Evolutionary conservation across 2,888 invertebrate species (phyloP).

Genomic region (Chydorus sphaericus): DNA sequence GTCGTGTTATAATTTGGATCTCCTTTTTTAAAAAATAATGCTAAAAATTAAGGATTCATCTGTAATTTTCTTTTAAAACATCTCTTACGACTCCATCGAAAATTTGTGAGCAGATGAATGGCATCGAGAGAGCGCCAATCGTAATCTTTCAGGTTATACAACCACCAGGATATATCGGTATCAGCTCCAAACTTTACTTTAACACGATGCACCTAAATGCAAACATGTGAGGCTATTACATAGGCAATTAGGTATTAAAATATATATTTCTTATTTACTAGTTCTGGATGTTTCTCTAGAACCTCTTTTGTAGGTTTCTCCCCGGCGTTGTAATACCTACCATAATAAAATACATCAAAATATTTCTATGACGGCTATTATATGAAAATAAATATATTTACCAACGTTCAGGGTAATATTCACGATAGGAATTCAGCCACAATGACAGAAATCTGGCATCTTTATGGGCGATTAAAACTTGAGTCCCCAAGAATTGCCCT

Average conservation of each 20-base stretch:
- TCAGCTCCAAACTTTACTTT: constrained; percentile 22
- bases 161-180: constrained; percentile 7
- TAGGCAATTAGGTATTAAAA: not conserved
- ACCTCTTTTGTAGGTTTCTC: constrained; percentile 23
- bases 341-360: constrained; percentile 20
- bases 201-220: constrained; percentile 22
- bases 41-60: no score
- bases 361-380: not conserved
- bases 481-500: constrained; percentile 17
- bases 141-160: constrained; percentile 16
- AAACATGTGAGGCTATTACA: not conserved
- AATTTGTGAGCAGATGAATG: constrained; percentile 28
- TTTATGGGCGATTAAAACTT: constrained; percentile 24
- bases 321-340: constrained; percentile 25
- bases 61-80: no score
- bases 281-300: constrained; percentile 20
- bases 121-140: constrained; percentile 25
- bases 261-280: constrained; percentile 16
- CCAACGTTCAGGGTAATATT: constrained; percentile 20
- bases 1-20: no score
- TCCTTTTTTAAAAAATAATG: no score
- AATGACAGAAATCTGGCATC: constrained; percentile 24
- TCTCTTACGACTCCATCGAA: no score
- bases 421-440: constrained; percentile 25
- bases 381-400: not conserved